Evolutionary conservation across 2,113 vertebrate species (phyloP).

Genomic region (Ceyx melanurus): DNA sequence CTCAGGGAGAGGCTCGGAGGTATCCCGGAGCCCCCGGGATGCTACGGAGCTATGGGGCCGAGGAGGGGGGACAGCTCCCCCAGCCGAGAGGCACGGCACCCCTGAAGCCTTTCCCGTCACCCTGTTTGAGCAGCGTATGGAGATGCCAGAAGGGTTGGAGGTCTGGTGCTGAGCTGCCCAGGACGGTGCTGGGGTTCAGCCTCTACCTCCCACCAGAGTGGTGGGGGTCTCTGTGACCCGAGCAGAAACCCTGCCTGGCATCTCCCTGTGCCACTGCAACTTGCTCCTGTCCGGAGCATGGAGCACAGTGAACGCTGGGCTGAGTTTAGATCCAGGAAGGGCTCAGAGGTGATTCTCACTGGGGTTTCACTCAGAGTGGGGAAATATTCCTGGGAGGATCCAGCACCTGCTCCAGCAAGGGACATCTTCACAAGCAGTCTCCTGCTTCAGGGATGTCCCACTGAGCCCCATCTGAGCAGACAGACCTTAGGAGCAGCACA

Average conservation of each 20-base stretch:
- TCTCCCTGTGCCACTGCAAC: neutral
- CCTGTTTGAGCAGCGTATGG: neutral
- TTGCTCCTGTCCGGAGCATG: neutral
- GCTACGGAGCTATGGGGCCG: neutral
- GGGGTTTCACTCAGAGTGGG: neutral
- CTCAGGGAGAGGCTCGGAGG: no score
- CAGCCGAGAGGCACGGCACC: neutral
- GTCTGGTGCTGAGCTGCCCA: neutral
- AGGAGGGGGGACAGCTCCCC: no score
- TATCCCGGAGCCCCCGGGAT: neutral
- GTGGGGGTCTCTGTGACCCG: neutral
- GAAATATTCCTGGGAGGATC: neutral
- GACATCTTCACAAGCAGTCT: neutral
- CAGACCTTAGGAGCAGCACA: neutral
- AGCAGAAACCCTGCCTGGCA: neutral
- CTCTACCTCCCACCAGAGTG: neutral
- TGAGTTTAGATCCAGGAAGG: neutral
- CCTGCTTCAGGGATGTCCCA: neutral
- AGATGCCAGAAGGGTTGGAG: neutral
- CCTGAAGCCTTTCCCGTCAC: neutral
- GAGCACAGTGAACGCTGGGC: neutral
- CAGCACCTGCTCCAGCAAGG: constrained; percentile 4
- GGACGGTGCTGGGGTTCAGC: neutral
- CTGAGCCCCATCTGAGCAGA: neutral
- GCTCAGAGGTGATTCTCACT: neutral